phyloP scores from a whole-genome alignment of 2,888 invertebrate genomes.

The Brachyopa scutellaris region DNA sequence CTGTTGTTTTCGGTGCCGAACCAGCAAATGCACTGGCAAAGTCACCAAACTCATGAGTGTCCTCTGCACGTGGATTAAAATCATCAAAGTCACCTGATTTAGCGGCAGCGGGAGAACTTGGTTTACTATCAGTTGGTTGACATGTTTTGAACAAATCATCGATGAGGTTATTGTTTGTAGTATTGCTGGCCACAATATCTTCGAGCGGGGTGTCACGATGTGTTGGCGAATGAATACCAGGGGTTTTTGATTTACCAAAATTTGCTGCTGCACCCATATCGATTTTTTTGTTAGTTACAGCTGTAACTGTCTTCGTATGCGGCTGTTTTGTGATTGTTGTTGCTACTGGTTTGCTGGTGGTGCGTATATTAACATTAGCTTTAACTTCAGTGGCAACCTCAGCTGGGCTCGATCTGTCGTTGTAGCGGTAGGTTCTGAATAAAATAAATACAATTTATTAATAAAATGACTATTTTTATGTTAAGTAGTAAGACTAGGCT shows the following conservation, averaged over 20 bases:
- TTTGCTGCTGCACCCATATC: slow-evolving; percentile 87
- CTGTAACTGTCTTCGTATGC: slow-evolving; percentile 76
- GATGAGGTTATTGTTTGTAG: slow-evolving; percentile 80
- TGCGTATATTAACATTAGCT: slow-evolving; percentile 78
- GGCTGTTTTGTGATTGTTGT: slow-evolving; percentile 82
- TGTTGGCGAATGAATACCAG: slow-evolving; percentile 81
- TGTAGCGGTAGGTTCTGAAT: slow-evolving; percentile 80
- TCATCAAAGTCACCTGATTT: slow-evolving; percentile 82
- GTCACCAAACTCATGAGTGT: slow-evolving; percentile 88
- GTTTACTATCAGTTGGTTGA: slow-evolving; percentile 75
- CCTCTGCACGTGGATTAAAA: slow-evolving; percentile 82
- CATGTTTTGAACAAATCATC: slow-evolving; percentile 85
- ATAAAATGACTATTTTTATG: no score
- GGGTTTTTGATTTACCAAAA: slow-evolving; percentile 83
- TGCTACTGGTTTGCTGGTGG: slow-evolving; percentile 73
- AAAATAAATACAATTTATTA: background rate
- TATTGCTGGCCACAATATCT: slow-evolving; percentile 72
- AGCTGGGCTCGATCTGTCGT: slow-evolving; percentile 80
- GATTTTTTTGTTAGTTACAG: slow-evolving; percentile 83
- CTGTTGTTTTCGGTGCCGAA: slow-evolving; percentile 54
- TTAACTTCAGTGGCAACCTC: slow-evolving; percentile 77
- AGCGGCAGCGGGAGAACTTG: slow-evolving; percentile 80
- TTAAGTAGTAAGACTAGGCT: no score
- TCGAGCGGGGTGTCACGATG: slow-evolving; percentile 81
- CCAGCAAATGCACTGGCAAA: slow-evolving; percentile 87